These are phyloP conservation scores for Muscicapa comitata DNA, from an alignment of 2,797 vertebrate genomes.

Conservation along the genomic window DNA sequence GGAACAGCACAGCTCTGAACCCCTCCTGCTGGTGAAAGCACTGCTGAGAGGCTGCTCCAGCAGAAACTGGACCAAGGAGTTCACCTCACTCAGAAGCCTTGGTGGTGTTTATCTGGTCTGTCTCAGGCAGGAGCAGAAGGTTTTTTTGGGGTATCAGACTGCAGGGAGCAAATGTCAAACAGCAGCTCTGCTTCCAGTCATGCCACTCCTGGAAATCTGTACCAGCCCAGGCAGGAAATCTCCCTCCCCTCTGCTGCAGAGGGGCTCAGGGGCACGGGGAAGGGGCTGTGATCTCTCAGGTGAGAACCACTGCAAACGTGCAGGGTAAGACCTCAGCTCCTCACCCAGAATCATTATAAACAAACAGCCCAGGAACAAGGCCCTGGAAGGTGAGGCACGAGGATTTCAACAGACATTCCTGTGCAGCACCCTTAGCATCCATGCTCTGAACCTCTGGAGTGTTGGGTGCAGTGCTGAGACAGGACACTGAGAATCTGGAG, in stretches of 20 bases:
- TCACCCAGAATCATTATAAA: not conserved
- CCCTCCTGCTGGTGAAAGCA: not conserved
- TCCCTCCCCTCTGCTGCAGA: not conserved
- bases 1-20: not conserved
- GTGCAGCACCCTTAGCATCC: not conserved
- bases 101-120: not conserved
- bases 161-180: not conserved
- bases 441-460: not conserved
- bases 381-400: not conserved
- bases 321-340: not conserved
- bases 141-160: not conserved
- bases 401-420: not conserved
- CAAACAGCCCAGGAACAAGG: not conserved
- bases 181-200: not conserved
- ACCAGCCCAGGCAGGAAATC: not conserved
- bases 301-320: fast-evolving
- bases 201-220: fast-evolving
- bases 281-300: not conserved
- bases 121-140: not conserved
- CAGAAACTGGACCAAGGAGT: not conserved
- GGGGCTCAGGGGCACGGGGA: not conserved
- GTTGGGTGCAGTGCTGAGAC: not conserved
- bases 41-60: not conserved
- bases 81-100: not conserved
- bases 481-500: not conserved